Conservation (phyloP, 2,888 invertebrate species). For the Electrophaes corylata region DNA sequence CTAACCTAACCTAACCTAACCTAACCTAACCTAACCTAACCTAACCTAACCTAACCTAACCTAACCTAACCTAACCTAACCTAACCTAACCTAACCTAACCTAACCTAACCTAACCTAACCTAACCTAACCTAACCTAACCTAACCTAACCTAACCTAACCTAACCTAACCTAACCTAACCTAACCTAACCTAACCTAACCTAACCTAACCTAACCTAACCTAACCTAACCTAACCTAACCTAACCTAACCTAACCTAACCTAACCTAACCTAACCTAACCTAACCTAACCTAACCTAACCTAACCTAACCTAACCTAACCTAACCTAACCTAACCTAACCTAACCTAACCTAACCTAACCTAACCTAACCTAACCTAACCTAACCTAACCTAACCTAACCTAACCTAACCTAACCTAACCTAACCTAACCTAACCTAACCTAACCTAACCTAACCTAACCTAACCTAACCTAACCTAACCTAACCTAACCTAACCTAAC, state of each 20-base stretch:
- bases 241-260: background rate
- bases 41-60: constrained; percentile 3
- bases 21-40: constrained; percentile 3
- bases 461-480: background rate
- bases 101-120: constrained; percentile 3
- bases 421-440: background rate
- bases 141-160: constrained; percentile 1
- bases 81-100: constrained; percentile 3
- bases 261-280: background rate
- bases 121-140: constrained; percentile 3
- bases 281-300: background rate
- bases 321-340: background rate
- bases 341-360: background rate
- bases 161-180: constrained; percentile 1
- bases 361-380: background rate
- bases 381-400: background rate
- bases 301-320: background rate
- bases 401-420: background rate
- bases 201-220: constrained; percentile 3
- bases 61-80: constrained; percentile 3
- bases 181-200: constrained; percentile 3
- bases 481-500: background rate
- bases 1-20: constrained; percentile 3
- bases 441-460: background rate
- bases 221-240: constrained; percentile 1